phyloP scores from a whole-genome alignment of 2,113 vertebrate species.

The Edolisoma coerulescens region DNA sequence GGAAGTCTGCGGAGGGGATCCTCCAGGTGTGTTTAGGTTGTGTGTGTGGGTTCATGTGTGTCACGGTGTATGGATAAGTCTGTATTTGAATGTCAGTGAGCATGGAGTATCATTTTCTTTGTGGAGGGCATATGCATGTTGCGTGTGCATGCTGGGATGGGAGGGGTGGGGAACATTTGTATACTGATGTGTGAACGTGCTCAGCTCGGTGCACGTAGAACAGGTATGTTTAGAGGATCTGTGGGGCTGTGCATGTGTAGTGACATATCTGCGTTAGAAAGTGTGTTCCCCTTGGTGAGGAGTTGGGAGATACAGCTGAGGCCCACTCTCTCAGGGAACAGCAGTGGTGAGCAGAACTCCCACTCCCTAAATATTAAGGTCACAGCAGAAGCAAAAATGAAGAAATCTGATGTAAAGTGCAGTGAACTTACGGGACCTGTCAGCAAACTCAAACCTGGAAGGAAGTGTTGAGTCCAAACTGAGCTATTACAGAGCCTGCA shows the following conservation, averaged over 20 bases:
- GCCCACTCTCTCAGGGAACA: neutral
- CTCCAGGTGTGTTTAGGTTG: conserved; percentile 10
- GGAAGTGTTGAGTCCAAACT: neutral
- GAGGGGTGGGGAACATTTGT: neutral
- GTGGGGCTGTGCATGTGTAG: neutral
- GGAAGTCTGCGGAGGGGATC: conserved; percentile 13
- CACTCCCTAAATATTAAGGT: neutral
- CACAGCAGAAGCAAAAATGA: neutral
- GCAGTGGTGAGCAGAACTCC: neutral
- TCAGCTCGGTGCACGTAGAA: neutral
- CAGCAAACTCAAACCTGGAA: neutral
- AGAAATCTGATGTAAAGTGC: neutral
- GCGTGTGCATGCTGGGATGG: neutral
- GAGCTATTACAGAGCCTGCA: neutral
- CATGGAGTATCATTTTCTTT: neutral
- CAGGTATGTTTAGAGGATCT: neutral
- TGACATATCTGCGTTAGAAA: rapidly evolving
- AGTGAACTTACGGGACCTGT: neutral
- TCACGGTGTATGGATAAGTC: neutral
- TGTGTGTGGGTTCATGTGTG: conserved; percentile 17
- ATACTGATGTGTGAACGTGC: neutral
- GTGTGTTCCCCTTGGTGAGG: neutral
- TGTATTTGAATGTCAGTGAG: neutral
- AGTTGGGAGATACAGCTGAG: neutral
- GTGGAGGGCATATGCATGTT: neutral